These are phyloP conservation scores for Ichneumon xanthorius DNA, from an alignment of 2,888 invertebrate genomes.

Conservation along the genomic window DNA sequence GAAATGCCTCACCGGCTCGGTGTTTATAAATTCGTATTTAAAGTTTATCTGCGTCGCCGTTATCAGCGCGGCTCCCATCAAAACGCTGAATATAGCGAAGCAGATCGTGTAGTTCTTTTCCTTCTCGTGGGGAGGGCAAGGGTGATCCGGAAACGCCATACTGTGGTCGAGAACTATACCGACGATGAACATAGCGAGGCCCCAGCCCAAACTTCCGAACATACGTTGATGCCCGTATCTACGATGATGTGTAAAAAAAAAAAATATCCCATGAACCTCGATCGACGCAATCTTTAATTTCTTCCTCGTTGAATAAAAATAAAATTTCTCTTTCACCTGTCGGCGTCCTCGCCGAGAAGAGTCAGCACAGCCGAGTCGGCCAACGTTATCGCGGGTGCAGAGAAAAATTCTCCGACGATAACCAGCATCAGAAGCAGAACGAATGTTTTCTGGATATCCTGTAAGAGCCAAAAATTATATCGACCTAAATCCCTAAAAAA, in stretches of 20 bases:
- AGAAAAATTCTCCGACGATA: conserved; percentile 98
- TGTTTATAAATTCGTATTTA: conserved; percentile 84
- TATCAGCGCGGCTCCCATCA: conserved; percentile 97
- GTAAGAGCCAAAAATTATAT: conserved; percentile 72
- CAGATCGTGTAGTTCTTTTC: conserved; percentile 99
- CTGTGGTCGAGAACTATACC: conserved; percentile 98
- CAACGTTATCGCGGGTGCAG: conserved; percentile 97
- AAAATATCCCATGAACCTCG: not conserved
- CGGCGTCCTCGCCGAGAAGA: conserved; percentile 94
- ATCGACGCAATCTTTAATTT: not conserved
- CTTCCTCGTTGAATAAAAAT: not conserved
- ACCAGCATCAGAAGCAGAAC: conserved; percentile 96
- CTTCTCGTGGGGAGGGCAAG: conserved; percentile 94
- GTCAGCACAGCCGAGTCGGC: conserved; percentile 97
- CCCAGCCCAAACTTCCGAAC: conserved; percentile 99
- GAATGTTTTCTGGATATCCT: conserved; percentile 98
- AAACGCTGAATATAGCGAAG: conserved; percentile 98
- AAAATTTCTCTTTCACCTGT: conserved; percentile 85
- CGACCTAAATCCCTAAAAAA: not conserved
- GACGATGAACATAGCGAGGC: conserved; percentile 99
- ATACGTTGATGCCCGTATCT: conserved; percentile 98
- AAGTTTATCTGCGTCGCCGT: conserved; percentile 94
- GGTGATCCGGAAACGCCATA: conserved; percentile 97
- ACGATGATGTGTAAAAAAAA: conserved; percentile 33
- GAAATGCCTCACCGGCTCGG: conserved; percentile 77